Base-by-base conservation (phyloP, 2,113 vertebrate genomes). In the Sinosuthora webbiana region DNA sequence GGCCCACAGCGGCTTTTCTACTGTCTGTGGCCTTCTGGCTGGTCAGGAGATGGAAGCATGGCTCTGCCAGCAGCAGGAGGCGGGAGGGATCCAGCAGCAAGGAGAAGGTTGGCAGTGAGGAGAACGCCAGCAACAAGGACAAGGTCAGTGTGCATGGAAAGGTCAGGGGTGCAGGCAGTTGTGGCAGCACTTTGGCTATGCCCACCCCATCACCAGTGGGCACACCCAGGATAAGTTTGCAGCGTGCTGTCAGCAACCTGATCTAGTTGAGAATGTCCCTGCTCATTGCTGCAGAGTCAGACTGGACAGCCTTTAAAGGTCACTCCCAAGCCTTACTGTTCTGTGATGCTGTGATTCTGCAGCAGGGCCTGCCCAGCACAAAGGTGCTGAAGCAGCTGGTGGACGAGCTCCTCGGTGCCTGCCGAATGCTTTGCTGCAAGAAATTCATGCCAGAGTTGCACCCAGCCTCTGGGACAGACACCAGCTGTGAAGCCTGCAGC, bases 391-490 rank as follows among this genome's bases (percentile, higher is more conserved):
- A 59, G 23, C n/a, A 59, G n/a, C 23, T 37, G n/a, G 15, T 35
- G 57, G 57, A 35, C 10, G 23, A 37, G 23, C 57, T 59, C 23
- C 23, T 59, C 15, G 5, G 23, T 24, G 15, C 39, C 35, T 60
- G 21, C 35, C 7, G 13, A 69, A 45, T n/a, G n/a, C n/a, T n/a
- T n/a, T 39, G 37, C 37, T 39, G 37, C 37, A 39, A 39, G 37
- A 39, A 39, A 39, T 59, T 24, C 57, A 59, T 37, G 57, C 57
- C 23, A 3, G 22, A 24, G n/a, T 8, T 59, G 15, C n/a, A 59
- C 9, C 57, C 9, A 24, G 45, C 9, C 5, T 1, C 13, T 2
- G 4, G n/a, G n/a, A 49, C 6, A 3, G 9, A 22, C 47, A 22
- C 25, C 27, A 4, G 47, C 16, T 16, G 8, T 19, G 37, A 14